A percentile compares a stretch with the other conserved stretches of the same genome.
Evolutionary conservation across 2,113 vertebrate species (phyloP).

Genomic region (Chloebia gouldiae): DNA sequence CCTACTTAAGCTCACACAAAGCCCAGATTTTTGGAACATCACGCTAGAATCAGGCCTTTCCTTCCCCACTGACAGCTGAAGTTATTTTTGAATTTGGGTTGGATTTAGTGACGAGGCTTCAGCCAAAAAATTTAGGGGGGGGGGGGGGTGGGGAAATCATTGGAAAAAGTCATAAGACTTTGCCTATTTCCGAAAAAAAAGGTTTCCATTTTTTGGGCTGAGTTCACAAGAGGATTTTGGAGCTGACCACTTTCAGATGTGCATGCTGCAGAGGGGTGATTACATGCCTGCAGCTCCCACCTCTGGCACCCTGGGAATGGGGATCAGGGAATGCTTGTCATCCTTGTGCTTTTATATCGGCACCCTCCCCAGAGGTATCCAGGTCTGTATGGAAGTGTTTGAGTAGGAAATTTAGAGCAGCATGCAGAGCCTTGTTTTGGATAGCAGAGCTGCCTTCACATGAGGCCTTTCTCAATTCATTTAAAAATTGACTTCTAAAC

Average conservation of each 20-base stretch:
- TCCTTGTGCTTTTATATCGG: neutral
- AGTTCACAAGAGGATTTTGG: slow-evolving; percentile 8
- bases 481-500: neutral
- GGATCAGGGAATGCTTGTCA: neutral
- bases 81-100: slow-evolving; percentile 43
- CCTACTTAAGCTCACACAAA: slow-evolving; percentile 13
- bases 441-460: neutral
- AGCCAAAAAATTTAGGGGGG: neutral
- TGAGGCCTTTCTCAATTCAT: neutral
- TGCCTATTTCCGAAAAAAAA: slow-evolving; percentile 44
- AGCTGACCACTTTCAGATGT: slow-evolving; percentile 40
- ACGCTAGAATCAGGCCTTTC: neutral
- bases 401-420: neutral
- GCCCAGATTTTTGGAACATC: slow-evolving; percentile 23
- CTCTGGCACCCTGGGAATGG: accelerated
- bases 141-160: neutral
- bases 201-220: slow-evolving; percentile 1
- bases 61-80: slow-evolving; percentile 1
- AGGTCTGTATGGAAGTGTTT: neutral
- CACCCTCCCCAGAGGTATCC: neutral
- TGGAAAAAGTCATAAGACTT: neutral
- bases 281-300: neutral
- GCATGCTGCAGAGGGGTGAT: neutral
- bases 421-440: neutral
- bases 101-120: slow-evolving; percentile 5